Conservation (phyloP, 2,888 invertebrate species). For the Melieria picta region DNA sequence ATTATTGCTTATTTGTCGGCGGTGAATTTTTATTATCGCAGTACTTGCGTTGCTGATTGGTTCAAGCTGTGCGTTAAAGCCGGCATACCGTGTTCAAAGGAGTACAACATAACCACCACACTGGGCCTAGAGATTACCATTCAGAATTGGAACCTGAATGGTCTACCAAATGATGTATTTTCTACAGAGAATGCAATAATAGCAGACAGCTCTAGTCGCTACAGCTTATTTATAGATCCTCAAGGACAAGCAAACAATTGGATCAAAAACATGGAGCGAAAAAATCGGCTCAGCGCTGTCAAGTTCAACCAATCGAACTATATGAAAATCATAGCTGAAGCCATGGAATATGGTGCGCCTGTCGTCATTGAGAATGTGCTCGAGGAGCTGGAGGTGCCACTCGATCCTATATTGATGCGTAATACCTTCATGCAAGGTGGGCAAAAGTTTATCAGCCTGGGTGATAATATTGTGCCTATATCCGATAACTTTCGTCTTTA, state of each 20-base stretch:
- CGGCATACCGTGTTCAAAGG: constrained; percentile 80
- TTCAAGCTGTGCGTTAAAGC: constrained; percentile 73
- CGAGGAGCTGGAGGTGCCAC: constrained; percentile 84
- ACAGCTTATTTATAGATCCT: constrained; percentile 92
- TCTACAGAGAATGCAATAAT: constrained; percentile 91
- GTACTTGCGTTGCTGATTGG: constrained; percentile 76
- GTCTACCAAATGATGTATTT: constrained; percentile 84
- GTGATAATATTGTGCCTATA: constrained; percentile 85
- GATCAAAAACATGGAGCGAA: constrained; percentile 85
- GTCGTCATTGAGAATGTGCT: constrained; percentile 86
- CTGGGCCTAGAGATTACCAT: constrained; percentile 85
- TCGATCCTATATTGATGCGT: constrained; percentile 82
- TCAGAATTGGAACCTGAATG: constrained; percentile 82
- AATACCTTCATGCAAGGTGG: constrained; percentile 85
- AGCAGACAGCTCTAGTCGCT: constrained; percentile 82
- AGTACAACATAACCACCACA: constrained; percentile 77
- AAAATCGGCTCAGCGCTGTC: constrained; percentile 60
- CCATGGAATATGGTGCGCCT: constrained; percentile 78
- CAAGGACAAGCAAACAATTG: constrained; percentile 93
- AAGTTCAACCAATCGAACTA: constrained; percentile 65
- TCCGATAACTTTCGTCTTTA: constrained; percentile 82
- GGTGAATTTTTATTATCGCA: constrained; percentile 77
- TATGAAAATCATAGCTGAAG: constrained; percentile 71
- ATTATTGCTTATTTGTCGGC: constrained; percentile 91
- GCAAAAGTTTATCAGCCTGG: constrained; percentile 80